Evolutionary conservation across 2,888 invertebrate species (phyloP), one percentile per base, ranked within the genome.

Genomic region (Brachylomia viminalis): DNA sequence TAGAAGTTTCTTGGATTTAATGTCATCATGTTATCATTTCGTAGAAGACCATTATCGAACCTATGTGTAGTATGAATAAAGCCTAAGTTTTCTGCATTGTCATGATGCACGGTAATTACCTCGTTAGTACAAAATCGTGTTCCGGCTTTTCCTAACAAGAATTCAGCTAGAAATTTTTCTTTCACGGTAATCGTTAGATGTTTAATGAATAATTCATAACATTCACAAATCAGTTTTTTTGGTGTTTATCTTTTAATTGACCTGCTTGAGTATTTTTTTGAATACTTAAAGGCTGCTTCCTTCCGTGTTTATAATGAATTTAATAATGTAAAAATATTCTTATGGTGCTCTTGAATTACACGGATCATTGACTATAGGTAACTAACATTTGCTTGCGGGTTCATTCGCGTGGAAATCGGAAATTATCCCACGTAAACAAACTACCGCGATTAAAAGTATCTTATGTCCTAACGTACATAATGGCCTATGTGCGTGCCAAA

Each of bases 71-170:
- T 85, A 58, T 82, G 62, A 30, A 67, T 33, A 1, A 65, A 70
- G 49, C 79, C 67, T 83, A 38, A 74, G 11, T 42, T 23, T 5
- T 42, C 58, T 59, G 49, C 59, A 59, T 77, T 70, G 33, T 84
- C 75, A 82, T 78, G 68, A 68, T 80, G 20, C 59, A 52, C 58
- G 49, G 72, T 71, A 84, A 88, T 88, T 88, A 88, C 76, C 72
- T 78, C 23, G 72, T 79, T 71, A 76, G 61, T 27, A 75, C 67
- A 77, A 78, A 80, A 77, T 75, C 61, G 52, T 72, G 86, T 83
- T 85, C 86, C 80, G 83, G 70, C 79, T 85, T 87, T 89, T 76
- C 75, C 77, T 64, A 58, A 58, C 59, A 83, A 79, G 80, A 87
- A 85, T 88, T 80, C 61, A 73, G 58, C 64, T 77, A 71, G 66